These are phyloP conservation scores for Actenoides hombroni DNA, from an alignment of 2,113 vertebrate genomes.

Conservation along the genomic window DNA sequence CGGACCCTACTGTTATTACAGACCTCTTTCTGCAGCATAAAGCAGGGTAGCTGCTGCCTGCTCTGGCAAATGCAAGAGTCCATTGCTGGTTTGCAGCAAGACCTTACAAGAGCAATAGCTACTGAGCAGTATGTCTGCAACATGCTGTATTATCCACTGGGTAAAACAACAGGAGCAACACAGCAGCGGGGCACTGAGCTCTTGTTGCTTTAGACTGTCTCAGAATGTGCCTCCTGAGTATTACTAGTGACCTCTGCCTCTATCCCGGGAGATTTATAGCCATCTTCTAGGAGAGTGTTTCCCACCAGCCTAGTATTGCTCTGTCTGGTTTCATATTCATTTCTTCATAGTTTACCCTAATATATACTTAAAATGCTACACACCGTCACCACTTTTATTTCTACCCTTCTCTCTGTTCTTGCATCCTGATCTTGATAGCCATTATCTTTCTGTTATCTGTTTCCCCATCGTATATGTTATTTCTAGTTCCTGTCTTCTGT, in stretches of 20 bases:
- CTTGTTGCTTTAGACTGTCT: not conserved
- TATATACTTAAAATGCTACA: not conserved
- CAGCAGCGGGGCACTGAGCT: not conserved
- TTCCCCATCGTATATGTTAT: not conserved
- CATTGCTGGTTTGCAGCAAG: not conserved
- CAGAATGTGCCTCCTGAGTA: not conserved
- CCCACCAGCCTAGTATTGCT: not conserved
- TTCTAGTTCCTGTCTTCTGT: not conserved
- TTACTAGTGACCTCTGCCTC: not conserved
- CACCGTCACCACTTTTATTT: not conserved
- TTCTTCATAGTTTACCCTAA: not conserved
- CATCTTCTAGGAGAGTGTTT: not conserved
- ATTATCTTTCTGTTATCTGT: not conserved
- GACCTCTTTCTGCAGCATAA: not conserved
- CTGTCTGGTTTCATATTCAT: not conserved
- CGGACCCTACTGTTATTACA: accelerated
- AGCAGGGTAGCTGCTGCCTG: not conserved
- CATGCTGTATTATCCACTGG: not conserved
- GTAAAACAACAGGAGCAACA: not conserved
- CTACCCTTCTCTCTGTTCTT: not conserved
- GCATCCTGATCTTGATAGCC: not conserved
- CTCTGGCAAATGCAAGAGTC: not conserved
- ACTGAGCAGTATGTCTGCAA: not conserved
- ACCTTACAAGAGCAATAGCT: not conserved
- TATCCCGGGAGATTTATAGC: not conserved